Evolutionary conservation across 2,888 invertebrate genomes (phyloP).

Genomic region (Drosophila meridionalis): DNA sequence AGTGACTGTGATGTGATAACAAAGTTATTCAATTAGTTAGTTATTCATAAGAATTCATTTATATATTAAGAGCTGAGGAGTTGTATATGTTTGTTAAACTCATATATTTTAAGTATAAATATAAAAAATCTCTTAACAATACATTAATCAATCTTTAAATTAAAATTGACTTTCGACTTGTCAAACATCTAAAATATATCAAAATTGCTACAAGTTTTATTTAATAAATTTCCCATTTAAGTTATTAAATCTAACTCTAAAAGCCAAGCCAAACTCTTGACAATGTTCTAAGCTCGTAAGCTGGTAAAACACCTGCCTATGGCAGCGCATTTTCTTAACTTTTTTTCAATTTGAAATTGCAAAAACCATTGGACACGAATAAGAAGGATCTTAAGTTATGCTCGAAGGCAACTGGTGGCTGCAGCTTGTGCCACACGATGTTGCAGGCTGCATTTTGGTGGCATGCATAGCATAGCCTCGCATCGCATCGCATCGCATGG

Average conservation of each 20-base stretch:
- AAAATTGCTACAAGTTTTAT: background rate
- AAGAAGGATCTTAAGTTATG: slow-evolving; percentile 17
- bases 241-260: background rate
- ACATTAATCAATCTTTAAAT: background rate
- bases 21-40: no score
- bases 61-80: no score
- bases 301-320: slow-evolving; percentile 16
- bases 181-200: background rate
- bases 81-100: no score
- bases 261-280: background rate
- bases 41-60: no score
- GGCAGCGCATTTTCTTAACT: background rate
- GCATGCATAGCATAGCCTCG: slow-evolving; percentile 6
- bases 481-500: background rate
- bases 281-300: background rate
- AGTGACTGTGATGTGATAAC: no score
- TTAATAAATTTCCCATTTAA: background rate
- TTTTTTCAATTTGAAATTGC: slow-evolving; percentile 13
- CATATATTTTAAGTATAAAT: no score
- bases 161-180: background rate
- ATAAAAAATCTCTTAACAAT: no score
- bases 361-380: slow-evolving; percentile 20
- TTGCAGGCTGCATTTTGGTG: slow-evolving; percentile 30
- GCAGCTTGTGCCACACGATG: slow-evolving; percentile 14
- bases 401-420: slow-evolving; percentile 1